phyloP scores from a whole-genome alignment of 2,113 vertebrate genomes.

The Sylvia atricapilla region DNA sequence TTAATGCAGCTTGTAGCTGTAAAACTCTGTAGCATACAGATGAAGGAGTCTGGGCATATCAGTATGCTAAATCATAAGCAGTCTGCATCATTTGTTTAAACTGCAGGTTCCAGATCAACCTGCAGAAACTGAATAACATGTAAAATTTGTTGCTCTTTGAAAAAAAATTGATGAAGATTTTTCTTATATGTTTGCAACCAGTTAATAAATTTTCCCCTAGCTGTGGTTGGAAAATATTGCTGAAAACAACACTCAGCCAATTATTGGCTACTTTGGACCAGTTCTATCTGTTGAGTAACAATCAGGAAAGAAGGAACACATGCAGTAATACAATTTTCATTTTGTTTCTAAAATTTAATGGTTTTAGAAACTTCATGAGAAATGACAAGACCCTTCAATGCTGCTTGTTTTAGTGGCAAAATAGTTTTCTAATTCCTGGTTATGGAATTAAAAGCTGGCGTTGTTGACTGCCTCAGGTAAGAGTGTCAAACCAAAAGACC shows the following conservation, averaged over 20 bases:
- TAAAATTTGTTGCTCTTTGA: constrained; percentile 14
- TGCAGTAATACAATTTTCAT: not conserved
- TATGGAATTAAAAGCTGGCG: not conserved
- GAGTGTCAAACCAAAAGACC: not conserved
- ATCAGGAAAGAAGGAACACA: not conserved
- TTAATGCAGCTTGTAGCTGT: constrained; percentile 35
- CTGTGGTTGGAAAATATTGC: not conserved
- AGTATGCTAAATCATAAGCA: constrained; percentile 37
- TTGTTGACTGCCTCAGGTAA: not conserved
- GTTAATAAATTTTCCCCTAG: not conserved
- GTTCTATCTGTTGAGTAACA: not conserved
- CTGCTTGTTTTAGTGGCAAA: not conserved
- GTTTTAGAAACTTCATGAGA: not conserved
- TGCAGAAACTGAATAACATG: constrained; percentile 28
- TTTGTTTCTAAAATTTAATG: not conserved
- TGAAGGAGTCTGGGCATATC: constrained; percentile 56
- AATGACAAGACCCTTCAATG: not conserved
- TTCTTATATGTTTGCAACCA: not conserved
- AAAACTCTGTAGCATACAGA: constrained; percentile 54
- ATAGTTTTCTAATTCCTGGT: not conserved
- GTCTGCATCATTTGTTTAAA: not conserved
- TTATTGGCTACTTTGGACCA: not conserved
- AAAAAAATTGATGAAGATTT: not conserved
- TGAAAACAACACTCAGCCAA: not conserved
- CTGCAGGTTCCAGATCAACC: constrained; percentile 52